Base-by-base conservation (phyloP, 2,888 invertebrate genomes). In the Tachina fera region DNA sequence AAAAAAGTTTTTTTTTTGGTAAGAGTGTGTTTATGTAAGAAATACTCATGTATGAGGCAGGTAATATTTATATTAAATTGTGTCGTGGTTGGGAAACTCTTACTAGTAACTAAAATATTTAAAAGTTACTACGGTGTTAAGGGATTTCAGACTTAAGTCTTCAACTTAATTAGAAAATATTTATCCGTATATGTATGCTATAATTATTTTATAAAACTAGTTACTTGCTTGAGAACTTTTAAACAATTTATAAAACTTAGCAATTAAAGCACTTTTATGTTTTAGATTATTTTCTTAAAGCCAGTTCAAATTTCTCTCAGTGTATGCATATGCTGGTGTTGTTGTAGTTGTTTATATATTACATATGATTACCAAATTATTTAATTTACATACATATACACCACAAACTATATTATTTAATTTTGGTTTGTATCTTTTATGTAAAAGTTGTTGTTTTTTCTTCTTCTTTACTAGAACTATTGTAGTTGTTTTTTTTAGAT, bases 281-380 rank as follows among this genome's bases (percentile, higher is more conserved):
- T 22, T 70, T 5, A 39, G 45, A 19, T 9, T 22, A 19, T 19
- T 22, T 43, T 10, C 11, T 49, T 2, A 13, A 51, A 63, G 31
- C 31, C 31, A 31, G 31, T 53, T 72, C 13, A 3, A 3, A 39
- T 72, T 80, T 80, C 31, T 74, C 31, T 43, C 31, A 58, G 70
- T 80, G 70, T 43, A 45, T 47, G 10, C 19, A n/a, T n/a, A 56
- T 58, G 43, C 49, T 43, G 41, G 39, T 19, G 67, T 78, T 49
- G 45, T 61, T 51, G 9, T 47, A 16, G 56, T 60, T 56, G 5
- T 43, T 19, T 49, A 41, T 16, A 61, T 61, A 78, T 79, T 71
- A 71, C 61, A 71, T 70, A 79, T 79, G 78, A 79, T 79, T 71
- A 79, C 78, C 51, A 79, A 80, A 74, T 83, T 77, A 60, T 78